Evolutionary conservation across 2,888 invertebrate genomes (phyloP), one percentile per base, ranked within the genome.

Genomic region (Scelioninae gen. 1): DNA sequence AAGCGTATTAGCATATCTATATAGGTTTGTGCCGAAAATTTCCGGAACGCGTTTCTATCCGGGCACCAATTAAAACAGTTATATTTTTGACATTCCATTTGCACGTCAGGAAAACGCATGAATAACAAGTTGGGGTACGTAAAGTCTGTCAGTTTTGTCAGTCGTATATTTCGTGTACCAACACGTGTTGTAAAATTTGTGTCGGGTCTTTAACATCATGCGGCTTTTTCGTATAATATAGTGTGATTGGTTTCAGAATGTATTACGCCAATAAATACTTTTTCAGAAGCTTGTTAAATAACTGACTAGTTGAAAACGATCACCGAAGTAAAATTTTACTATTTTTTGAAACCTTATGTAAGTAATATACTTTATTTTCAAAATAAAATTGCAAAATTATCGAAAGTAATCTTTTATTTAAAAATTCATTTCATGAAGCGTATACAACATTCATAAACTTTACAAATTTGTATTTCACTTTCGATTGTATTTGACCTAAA

Each of bases 31-130:
- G 38, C 47, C 51, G 16, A 60, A 62, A 62, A 53, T 53, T 62
- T 31, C 13, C 10, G 4, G 62, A 43, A 16, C 58, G 58, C 72
- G 60, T 72, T 71, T 53, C 40, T 53, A 72, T 72, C 62, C 15
- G 43, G 43, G 15, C 40, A 60, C 60, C 72, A 62, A 62, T 72
- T 62, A 72, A 40, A 53, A 43, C 72, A 43, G 51, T 72, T 72
- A 53, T 72, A 72, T 72, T 72, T 72, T 72, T 72, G 72, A 72
- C 72, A 72, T 72, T 72, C 72, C 72, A 72, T 74, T 74, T 63
- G 74, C 62, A 55, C 63, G 74, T 74, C 55, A 47, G 74, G 29
- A 74, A 74, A 74, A 74, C 34, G 63, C 53, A 74, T 74, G 62
- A 62, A 63, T 74, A 74, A 75, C 75, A 66, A 75, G 75, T 66